Percentiles rank a stretch among this genome's conserved stretches.
phyloP scores from a whole-genome alignment of 2,888 invertebrate species.

The Beris morrisii region DNA sequence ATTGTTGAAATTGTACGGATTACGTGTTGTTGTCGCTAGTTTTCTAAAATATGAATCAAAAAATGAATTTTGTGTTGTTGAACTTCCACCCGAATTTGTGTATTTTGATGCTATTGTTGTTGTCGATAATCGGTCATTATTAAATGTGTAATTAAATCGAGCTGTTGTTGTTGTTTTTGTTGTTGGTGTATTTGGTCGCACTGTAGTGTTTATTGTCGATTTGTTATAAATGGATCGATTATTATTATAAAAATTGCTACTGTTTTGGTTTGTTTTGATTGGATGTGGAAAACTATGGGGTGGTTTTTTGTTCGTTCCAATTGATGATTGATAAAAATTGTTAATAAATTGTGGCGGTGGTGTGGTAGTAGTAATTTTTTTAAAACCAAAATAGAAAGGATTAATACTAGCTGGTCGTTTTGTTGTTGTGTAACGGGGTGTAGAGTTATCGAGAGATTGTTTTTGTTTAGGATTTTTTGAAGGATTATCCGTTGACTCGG shows the following conservation, averaged over 20 bases:
- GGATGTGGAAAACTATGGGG: conserved; percentile 35
- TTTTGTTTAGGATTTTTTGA: conserved; percentile 15
- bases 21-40: conserved; percentile 61
- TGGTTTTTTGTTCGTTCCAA: conserved; percentile 11
- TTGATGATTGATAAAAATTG: conserved; percentile 13
- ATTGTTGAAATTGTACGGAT: conserved; percentile 58
- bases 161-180: conserved; percentile 35
- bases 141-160: conserved; percentile 6
- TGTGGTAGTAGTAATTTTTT: conserved; percentile 31
- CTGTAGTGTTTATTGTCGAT: conserved; percentile 41
- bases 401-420: conserved; percentile 39
- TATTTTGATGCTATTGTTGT: no score
- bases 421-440: conserved; percentile 32
- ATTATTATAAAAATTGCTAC: conserved; percentile 3
- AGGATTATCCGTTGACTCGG: conserved; percentile 22
- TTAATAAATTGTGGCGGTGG: conserved; percentile 24
- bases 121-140: neutral
- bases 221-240: conserved; percentile 39
- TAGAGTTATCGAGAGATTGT: conserved; percentile 12
- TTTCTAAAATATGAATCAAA: conserved; percentile 54
- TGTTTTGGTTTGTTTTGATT: neutral
- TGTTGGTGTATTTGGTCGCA: conserved; percentile 24
- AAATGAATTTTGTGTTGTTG: conserved; percentile 44
- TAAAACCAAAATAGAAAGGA: conserved; percentile 36
- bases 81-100: conserved; percentile 11